phyloP scores from a whole-genome alignment of 2,888 invertebrate genomes.

The Ptychoptera contaminata region DNA sequence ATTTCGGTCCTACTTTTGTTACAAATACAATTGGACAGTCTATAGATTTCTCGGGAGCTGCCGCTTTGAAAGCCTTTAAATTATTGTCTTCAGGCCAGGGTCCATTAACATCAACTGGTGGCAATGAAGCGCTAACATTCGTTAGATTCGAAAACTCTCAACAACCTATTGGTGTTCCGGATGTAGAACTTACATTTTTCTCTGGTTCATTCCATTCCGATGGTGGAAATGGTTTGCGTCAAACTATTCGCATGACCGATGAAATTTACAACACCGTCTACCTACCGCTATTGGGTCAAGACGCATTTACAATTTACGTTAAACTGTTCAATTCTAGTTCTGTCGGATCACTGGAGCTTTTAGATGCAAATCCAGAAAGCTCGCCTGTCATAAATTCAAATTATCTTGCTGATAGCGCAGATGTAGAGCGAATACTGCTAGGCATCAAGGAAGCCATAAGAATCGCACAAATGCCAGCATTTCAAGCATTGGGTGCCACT shows the following conservation, averaged over 20 bases:
- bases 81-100: slow-evolving; percentile 26
- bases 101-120: slow-evolving; percentile 39
- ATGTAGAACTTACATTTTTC: slow-evolving; percentile 47
- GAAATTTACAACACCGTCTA: slow-evolving; percentile 38
- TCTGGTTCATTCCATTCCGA: slow-evolving; percentile 48
- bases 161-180: slow-evolving; percentile 44
- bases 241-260: slow-evolving; percentile 40
- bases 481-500: slow-evolving; percentile 38
- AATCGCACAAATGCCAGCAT: slow-evolving; percentile 39
- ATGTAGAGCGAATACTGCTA: slow-evolving; percentile 42
- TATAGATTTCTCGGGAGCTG: slow-evolving; percentile 8
- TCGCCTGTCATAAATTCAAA: slow-evolving; percentile 68
- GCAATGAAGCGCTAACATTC: slow-evolving; percentile 49
- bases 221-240: slow-evolving; percentile 35
- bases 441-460: slow-evolving; percentile 45
- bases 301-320: slow-evolving; percentile 46
- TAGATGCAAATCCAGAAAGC: slow-evolving; percentile 54
- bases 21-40: slow-evolving; percentile 23
- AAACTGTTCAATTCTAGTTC: slow-evolving; percentile 59
- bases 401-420: slow-evolving; percentile 50
- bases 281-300: slow-evolving; percentile 34
- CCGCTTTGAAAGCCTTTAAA: slow-evolving; percentile 2
- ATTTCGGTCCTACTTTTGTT: slow-evolving; percentile 32
- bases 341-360: slow-evolving; percentile 45
- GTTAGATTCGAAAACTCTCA: slow-evolving; percentile 39